Evolutionary conservation across 2,888 invertebrate species (phyloP).

Genomic region (Cerastoderma edule): DNA sequence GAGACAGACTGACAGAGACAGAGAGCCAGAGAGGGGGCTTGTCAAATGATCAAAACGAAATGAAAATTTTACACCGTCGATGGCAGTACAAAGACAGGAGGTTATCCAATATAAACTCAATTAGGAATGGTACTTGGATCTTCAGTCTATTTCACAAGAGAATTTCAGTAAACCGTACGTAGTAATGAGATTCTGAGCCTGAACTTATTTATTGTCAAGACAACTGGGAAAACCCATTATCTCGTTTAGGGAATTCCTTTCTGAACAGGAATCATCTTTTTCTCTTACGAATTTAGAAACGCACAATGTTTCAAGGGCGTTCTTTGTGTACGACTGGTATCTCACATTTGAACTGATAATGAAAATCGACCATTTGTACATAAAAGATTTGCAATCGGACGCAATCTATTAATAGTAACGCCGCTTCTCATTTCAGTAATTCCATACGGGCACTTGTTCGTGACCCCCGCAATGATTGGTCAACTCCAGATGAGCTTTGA

Average conservation of each 20-base stretch:
- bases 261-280: not conserved
- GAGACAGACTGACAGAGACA: not conserved
- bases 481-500: constrained; percentile 53
- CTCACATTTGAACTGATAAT: constrained; percentile 13
- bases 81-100: too few relatives aligned
- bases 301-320: not conserved
- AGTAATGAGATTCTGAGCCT: too few relatives aligned
- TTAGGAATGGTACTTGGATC: too few relatives aligned
- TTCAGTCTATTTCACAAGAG: too few relatives aligned
- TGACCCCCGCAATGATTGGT: constrained; percentile 59
- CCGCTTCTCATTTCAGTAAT: constrained; percentile 50
- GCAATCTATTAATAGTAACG: constrained; percentile 16
- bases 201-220: too few relatives aligned
- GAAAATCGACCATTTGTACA: constrained; percentile 23
- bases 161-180: too few relatives aligned
- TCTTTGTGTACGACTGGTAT: not conserved
- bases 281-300: not conserved
- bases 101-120: too few relatives aligned
- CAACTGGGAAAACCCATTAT: constrained; percentile 21
- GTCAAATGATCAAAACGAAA: too few relatives aligned
- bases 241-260: not conserved
- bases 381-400: constrained; percentile 2
- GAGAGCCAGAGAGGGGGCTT: too few relatives aligned
- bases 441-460: constrained; percentile 64
- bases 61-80: too few relatives aligned